Evolutionary conservation across 2,797 vertebrate genomes (phyloP).

Genomic region (Percopsis omiscomaycus): DNA sequence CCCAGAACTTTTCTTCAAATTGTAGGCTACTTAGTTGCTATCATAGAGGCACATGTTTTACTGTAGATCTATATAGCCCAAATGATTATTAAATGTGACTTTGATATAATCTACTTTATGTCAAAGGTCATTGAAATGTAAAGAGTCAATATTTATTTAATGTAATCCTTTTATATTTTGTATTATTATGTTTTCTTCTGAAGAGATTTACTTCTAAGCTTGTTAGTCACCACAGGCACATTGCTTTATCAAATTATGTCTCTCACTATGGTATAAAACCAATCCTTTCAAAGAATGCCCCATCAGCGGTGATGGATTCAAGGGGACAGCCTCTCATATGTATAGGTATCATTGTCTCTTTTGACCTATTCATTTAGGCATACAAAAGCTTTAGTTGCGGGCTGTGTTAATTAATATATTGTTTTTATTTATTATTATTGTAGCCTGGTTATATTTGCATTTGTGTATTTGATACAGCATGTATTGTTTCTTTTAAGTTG

Average conservation of each 20-base stretch:
- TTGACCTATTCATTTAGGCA: slow-evolving; percentile 26
- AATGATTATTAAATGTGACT: too few species aligned
- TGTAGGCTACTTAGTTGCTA: too few species aligned
- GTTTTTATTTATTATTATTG: too few species aligned
- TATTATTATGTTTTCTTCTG: slow-evolving; percentile 28
- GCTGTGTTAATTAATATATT: too few species aligned
- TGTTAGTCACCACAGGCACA: slow-evolving; percentile 30
- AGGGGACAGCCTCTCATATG: slow-evolving; percentile 20
- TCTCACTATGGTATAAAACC: slow-evolving; percentile 22
- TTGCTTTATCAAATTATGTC: slow-evolving; percentile 44
- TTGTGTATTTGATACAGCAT: neutral
- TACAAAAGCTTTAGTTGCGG: neutral
- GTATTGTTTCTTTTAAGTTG: neutral
- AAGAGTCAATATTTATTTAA: slow-evolving; percentile 20
- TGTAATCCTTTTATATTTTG: slow-evolving; percentile 6
- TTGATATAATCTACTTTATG: too few species aligned
- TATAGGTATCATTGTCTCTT: slow-evolving; percentile 16
- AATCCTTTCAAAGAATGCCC: slow-evolving; percentile 31
- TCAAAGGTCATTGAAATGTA: slow-evolving; percentile 24
- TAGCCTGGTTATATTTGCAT: neutral
- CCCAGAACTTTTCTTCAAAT: too few species aligned
- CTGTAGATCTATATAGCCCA: too few species aligned
- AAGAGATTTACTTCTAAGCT: slow-evolving; percentile 46
- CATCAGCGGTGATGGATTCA: slow-evolving; percentile 38
- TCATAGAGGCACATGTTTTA: too few species aligned